These are phyloP conservation scores for Coenonympha arcania DNA, from an alignment of 2,888 invertebrate genomes.

Conservation along the genomic window DNA sequence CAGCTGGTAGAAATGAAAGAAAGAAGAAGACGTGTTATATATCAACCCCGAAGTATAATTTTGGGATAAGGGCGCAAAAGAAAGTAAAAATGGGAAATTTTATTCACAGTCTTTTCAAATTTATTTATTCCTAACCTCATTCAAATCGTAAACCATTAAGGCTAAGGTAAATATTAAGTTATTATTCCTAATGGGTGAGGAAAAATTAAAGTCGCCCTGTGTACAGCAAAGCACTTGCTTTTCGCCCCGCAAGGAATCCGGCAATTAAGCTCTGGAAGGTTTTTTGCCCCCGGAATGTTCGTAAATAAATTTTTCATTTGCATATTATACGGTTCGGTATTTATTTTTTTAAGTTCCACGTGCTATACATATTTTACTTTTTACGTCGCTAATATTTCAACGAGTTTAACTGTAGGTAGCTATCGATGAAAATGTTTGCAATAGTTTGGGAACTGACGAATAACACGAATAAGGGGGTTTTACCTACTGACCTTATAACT, in stretches of 20 bases:
- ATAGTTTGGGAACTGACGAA: not conserved
- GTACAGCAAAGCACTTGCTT: slow-evolving; percentile 22
- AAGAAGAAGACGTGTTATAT: too few relatives aligned
- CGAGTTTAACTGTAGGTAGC: slow-evolving; percentile 6
- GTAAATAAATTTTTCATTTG: slow-evolving; percentile 25
- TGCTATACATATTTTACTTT: slow-evolving; percentile 7
- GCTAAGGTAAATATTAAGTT: too few relatives aligned
- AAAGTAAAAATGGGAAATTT: too few relatives aligned
- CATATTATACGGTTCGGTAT: slow-evolving; percentile 22
- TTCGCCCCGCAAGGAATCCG: slow-evolving; percentile 24
- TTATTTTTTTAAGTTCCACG: slow-evolving; percentile 19
- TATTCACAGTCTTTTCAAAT: too few relatives aligned
- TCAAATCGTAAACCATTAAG: too few relatives aligned
- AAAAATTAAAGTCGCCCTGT: slow-evolving; percentile 18
- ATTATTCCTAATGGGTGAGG: slow-evolving; percentile 12
- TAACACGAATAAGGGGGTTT: not conserved
- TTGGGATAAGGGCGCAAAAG: too few relatives aligned
- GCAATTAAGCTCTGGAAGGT: slow-evolving; percentile 26
- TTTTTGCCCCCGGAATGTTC: slow-evolving; percentile 25
- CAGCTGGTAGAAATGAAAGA: too few relatives aligned
- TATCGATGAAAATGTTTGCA: not conserved
- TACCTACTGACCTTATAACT: too few relatives aligned
- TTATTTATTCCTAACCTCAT: too few relatives aligned
- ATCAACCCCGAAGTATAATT: too few relatives aligned
- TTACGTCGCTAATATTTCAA: not conserved